A percentile compares a stretch with the other conserved stretches of the same genome.
Evolutionary conservation across 2,888 invertebrate species (phyloP).

Genomic region (Darwinula stevensoni): DNA sequence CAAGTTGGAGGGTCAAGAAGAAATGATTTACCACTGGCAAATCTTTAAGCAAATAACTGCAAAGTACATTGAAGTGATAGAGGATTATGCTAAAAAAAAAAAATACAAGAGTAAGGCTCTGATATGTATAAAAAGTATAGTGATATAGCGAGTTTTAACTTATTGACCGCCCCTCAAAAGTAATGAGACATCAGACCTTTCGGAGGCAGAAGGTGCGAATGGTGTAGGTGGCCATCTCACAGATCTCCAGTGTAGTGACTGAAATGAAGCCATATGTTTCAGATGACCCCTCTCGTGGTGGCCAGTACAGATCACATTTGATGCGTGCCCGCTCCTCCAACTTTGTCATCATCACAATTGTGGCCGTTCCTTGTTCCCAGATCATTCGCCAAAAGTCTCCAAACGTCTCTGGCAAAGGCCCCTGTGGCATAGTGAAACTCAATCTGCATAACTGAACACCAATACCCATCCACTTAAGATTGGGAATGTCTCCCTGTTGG

Average conservation of each 20-base stretch:
- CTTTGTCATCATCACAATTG: constrained; percentile 98
- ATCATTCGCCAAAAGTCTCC: constrained; percentile 98
- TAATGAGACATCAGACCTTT: constrained; percentile 18
- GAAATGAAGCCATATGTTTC: constrained; percentile 87
- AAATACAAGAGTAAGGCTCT: no score
- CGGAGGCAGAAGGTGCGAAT: constrained; percentile 84
- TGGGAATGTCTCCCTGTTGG: no score
- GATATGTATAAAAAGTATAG: no score
- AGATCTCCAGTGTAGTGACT: constrained; percentile 72
- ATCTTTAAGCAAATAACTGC: no score
- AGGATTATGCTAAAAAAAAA: no score
- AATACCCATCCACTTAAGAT: no score
- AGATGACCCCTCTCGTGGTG: constrained; percentile 61
- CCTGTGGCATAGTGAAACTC: constrained; percentile 25
- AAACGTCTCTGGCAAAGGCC: constrained; percentile 88
- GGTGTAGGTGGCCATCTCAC: constrained; percentile 90
- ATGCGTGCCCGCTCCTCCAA: constrained; percentile 85
- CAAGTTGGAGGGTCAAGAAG: no score
- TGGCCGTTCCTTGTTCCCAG: constrained; percentile 81
- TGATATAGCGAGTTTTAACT: no score
- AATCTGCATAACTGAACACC: no score
- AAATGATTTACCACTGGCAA: no score
- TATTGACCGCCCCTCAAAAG: not conserved
- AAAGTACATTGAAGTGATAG: no score
- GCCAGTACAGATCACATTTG: constrained; percentile 97